Conservation (phyloP, 2,113 vertebrate species). For the Mionectes macconnelli region DNA sequence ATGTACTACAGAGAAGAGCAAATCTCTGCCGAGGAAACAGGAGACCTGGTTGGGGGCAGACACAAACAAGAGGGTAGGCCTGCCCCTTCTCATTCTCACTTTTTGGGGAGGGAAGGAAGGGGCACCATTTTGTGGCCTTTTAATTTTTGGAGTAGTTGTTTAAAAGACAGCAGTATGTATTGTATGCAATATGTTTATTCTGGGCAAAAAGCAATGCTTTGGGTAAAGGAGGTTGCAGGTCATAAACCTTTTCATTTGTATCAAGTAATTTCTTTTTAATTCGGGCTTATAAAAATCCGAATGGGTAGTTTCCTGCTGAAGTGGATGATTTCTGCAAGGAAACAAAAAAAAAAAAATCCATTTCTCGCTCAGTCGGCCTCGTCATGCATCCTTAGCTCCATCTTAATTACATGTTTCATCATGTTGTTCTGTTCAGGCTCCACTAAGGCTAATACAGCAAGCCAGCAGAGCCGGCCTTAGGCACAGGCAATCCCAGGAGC, state of each 20-base stretch:
- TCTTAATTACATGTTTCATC: conserved; percentile 70
- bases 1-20: neutral
- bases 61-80: neutral
- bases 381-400: conserved; percentile 68
- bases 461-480: conserved; percentile 43
- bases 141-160: neutral
- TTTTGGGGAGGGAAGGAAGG: accelerated
- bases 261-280: conserved; percentile 59
- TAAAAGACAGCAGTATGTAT: neutral
- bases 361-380: conserved; percentile 62
- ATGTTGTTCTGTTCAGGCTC: conserved; percentile 53
- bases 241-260: conserved; percentile 51
- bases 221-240: conserved; percentile 17
- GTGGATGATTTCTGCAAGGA: conserved; percentile 65
- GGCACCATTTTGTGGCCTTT: neutral
- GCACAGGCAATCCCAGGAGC: neutral
- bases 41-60: neutral
- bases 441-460: conserved; percentile 26
- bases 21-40: neutral
- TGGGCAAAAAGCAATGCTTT: conserved; percentile 9
- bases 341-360: conserved; percentile 62
- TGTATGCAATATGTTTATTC: neutral
- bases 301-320: conserved; percentile 43
- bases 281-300: conserved; percentile 23
- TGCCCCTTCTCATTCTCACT: neutral